Evolutionary conservation across 1,140 invertebrate genomes (phyloP), one percentile per base, ranked within the genome.

Genomic region (Psilanteris sp.): DNA sequence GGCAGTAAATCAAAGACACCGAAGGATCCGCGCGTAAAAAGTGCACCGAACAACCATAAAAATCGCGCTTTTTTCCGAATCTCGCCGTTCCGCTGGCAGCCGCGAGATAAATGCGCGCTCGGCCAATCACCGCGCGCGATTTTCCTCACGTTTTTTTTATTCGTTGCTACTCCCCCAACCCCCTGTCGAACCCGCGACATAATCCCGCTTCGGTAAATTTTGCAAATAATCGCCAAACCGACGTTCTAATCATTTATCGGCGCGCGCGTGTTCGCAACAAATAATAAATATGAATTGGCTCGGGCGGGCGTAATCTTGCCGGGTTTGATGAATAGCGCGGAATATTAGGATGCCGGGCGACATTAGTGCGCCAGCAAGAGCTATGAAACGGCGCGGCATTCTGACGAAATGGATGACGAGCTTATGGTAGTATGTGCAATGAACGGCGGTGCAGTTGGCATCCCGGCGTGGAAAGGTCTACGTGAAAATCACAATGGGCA

Each of bases 381-480:
- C 62, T 68, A 57, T 77, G 62, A 77, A 77, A 77, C 50, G 64
- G 32, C 22, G 55, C 26, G 29, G 48, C 57, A 77, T 52, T 77
- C 68, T 66, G 67, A 71, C 55, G 71, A 61, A 71, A 72, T 24
- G 68, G 46, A 67, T 66, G 68, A 76, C 62, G 62, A 73, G 62
- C 46, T 71, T 66, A 48, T 43, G 31, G 54, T 50, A 41, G 70
- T 68, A 68, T 75, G 74, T 61, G 59, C 73, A 39, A 72, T 71
- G 70, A 76, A 67, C 72, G 76, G 62, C 72, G 76, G 54, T 70
- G 76, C 66, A 77, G 57, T 72, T 68, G 41, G 70, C 74, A 71
- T 68, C 50, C 37, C 24, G 32, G 67, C 74, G 61, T 54, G 34
- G 67, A 81, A 81, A 79, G 78, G 71, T 70, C 74, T 52, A 71